Percentiles rank a stretch among this genome's conserved stretches.
Evolutionary conservation across 2,113 vertebrate species (phyloP).

Genomic region (Engraulis encrasicolus): DNA sequence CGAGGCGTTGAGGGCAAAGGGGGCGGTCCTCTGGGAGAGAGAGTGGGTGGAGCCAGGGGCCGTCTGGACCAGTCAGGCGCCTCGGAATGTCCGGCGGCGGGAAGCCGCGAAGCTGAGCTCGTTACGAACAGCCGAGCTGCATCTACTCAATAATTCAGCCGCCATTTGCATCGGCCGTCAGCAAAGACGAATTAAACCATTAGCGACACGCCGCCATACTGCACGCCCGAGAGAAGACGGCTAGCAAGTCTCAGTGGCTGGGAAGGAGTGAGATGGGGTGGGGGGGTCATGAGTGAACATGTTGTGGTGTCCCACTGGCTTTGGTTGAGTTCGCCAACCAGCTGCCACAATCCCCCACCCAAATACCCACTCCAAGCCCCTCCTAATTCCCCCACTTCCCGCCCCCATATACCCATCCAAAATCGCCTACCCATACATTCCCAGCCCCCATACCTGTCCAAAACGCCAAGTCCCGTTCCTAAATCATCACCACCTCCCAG

Average conservation of each 20-base stretch:
- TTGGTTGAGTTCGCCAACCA: too few relatives aligned
- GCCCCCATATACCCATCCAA: too few relatives aligned
- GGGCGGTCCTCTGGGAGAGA: background rate
- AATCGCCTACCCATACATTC: too few relatives aligned
- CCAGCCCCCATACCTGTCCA: too few relatives aligned
- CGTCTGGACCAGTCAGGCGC: background rate
- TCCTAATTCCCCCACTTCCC: too few relatives aligned
- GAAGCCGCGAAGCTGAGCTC: background rate
- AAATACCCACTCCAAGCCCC: too few relatives aligned
- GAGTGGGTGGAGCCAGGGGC: background rate
- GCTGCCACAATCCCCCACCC: background rate
- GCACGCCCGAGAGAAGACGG: background rate
- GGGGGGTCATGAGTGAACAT: background rate
- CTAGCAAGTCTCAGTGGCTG: too few relatives aligned
- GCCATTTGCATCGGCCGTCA: background rate
- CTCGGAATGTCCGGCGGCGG: background rate
- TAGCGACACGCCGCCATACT: background rate
- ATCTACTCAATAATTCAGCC: slow-evolving; percentile 16
- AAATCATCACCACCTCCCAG: too few relatives aligned
- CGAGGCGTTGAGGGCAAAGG: background rate
- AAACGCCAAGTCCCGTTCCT: too few relatives aligned
- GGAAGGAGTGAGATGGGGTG: too few relatives aligned
- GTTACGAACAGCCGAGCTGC: background rate
- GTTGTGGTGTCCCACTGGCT: background rate
- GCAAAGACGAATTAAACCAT: background rate